Conservation (phyloP, 2,113 vertebrate genomes). For the Trogon melanurus region DNA sequence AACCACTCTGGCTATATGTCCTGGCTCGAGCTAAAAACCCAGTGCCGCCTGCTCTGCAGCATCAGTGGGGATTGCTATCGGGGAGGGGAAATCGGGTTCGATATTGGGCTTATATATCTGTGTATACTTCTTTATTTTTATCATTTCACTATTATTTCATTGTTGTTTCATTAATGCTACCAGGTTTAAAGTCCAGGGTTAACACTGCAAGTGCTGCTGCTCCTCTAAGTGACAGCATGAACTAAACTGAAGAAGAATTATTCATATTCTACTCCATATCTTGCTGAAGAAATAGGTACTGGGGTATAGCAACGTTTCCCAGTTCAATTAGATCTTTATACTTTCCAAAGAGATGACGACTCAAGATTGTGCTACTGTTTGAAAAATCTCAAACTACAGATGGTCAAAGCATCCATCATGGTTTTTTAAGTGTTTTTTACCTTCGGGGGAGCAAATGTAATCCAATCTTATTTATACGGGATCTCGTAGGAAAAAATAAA, state of each 20-base stretch:
- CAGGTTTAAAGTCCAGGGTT: background rate
- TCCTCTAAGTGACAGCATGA: background rate
- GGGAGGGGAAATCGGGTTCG: too few relatives aligned
- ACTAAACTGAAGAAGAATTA: background rate
- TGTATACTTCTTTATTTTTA: too few relatives aligned
- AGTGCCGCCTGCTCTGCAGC: too few relatives aligned
- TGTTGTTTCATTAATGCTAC: background rate
- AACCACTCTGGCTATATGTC: background rate
- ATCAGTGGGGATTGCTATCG: too few relatives aligned
- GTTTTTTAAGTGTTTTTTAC: background rate
- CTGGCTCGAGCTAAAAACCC: too few relatives aligned
- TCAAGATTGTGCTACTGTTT: background rate
- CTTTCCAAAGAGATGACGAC: background rate
- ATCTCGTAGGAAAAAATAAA: background rate
- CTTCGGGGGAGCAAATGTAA: background rate
- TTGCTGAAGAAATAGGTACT: background rate
- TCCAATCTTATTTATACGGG: background rate
- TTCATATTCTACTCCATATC: background rate
- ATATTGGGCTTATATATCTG: too few relatives aligned
- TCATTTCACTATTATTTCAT: too few relatives aligned
- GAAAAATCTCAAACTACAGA: background rate
- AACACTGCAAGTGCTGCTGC: background rate
- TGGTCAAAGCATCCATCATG: background rate
- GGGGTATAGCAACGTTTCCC: background rate
- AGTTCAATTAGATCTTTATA: background rate